Evolutionary conservation across 2,888 invertebrate species (phyloP), one percentile per base, ranked within the genome.

Genomic region (Pteria penguin): DNA sequence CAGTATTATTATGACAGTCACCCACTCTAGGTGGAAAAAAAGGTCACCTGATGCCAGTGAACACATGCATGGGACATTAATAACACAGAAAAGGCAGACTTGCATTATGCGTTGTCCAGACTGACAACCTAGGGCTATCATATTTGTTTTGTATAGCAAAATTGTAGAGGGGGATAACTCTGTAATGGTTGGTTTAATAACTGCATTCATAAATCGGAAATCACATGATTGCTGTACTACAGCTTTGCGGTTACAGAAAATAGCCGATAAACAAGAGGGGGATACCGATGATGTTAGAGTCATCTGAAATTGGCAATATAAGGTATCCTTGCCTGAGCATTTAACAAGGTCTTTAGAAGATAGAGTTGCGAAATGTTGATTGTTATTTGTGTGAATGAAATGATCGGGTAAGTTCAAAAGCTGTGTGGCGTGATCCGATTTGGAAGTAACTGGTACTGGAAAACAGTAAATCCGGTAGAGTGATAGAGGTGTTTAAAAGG

Each of bases 391-490:
- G 22, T 72, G 32, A 2, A 65, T 32, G 58, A 75, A 69, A 54
- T 75, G 68, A 11, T 63, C 63, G 54, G 81, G 75, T n/a, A 78
- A 5, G 29, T 78, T 61, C 11, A 79, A 32, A 14, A 73, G 26
- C 26, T 81, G 76, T n/a, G 79, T 73, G 4, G 75, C 81, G 71
- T 79, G 73, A 5, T 52, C 54, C 26, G 78, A 76, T 24, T 70
- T 33, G 54, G 54, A 67, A 52, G 58, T 69, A n/a, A 69, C 45
- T 31, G 77, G 77, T 4, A 80, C 77, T 5, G 75, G 75, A 2
- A 70, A 27, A 18, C 75, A 70, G 11, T 72, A 14, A 33, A 76
- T 31, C 58, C 69, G 29, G 57, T 76, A 76, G n/a, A 22, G 58
- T 58, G 18, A 11, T 22, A 58, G 18, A 24, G 74, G 26, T 75